Percentiles rank a stretch among this genome's conserved stretches.
phyloP scores from a whole-genome alignment of 2,113 vertebrate species.

The Synodontis membranacea region DNA sequence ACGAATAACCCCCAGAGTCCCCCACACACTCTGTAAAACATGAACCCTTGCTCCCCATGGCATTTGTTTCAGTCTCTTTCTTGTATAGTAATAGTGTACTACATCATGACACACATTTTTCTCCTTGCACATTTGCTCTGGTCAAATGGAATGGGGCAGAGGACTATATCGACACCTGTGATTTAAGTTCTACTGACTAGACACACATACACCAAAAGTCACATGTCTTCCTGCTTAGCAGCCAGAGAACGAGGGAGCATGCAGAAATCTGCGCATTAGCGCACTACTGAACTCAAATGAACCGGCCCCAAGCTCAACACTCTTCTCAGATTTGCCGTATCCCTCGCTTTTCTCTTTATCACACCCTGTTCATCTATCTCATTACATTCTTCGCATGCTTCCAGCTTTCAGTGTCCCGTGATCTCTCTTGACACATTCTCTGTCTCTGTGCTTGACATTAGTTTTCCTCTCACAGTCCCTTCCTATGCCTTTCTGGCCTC shows the following conservation, averaged over 20 bases:
- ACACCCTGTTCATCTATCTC: neutral
- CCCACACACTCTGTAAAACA: neutral
- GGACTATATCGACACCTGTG: neutral
- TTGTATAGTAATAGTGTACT: neutral
- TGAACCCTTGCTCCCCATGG: neutral
- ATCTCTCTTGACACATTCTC: conserved; percentile 3
- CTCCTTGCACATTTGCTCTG: neutral
- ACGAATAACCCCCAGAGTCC: too few species aligned
- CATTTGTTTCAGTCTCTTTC: neutral
- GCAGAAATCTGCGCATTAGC: neutral
- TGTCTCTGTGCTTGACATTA: conserved; percentile 7
- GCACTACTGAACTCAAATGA: neutral
- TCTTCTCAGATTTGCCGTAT: neutral
- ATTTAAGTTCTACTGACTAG: neutral
- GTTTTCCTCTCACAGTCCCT: neutral
- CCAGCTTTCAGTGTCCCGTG: neutral
- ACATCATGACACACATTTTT: neutral
- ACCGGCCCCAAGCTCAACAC: neutral
- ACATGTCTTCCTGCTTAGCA: conserved; percentile 22
- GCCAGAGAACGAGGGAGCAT: neutral
- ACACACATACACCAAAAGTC: conserved; percentile 47
- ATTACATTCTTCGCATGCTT: neutral
- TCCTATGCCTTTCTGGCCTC: conserved; percentile 21
- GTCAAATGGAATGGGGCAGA: neutral
- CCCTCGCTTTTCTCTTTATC: neutral